phyloP scores from a whole-genome alignment of 2,113 vertebrate genomes.

The Coturnix japonica region DNA sequence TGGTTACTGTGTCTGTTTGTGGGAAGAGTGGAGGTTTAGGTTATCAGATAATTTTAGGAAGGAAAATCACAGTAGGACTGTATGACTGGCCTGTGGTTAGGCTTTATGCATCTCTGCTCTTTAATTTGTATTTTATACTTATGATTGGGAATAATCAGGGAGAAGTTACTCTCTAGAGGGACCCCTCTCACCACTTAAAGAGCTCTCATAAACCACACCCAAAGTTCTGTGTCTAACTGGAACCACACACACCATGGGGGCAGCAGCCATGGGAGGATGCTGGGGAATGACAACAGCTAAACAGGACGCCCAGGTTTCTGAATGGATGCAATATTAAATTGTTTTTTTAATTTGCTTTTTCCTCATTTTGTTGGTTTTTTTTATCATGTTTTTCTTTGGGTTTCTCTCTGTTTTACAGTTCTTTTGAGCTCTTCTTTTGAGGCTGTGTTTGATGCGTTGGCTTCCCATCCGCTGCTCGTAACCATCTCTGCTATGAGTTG shows the following conservation, averaged over 20 bases:
- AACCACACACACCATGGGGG: neutral
- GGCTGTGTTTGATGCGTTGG: conserved; percentile 87
- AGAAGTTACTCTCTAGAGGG: conserved; percentile 24
- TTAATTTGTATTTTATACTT: neutral
- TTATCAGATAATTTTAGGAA: neutral
- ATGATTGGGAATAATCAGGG: neutral
- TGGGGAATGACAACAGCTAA: neutral
- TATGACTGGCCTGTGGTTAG: neutral
- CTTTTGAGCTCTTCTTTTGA: conserved; percentile 85
- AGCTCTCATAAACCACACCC: neutral
- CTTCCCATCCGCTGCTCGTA: conserved; percentile 82
- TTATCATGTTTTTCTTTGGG: conserved; percentile 78
- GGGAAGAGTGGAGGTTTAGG: neutral
- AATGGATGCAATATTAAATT: conserved; percentile 12
- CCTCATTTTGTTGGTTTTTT: conserved; percentile 74
- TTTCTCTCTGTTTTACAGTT: conserved; percentile 90
- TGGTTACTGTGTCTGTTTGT: neutral
- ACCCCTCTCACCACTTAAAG: neutral
- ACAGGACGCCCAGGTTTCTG: neutral
- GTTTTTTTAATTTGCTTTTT: conserved; percentile 59
- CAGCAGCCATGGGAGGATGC: neutral
- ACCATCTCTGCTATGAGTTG: conserved; percentile 82
- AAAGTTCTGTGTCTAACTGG: neutral
- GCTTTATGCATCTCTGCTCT: neutral
- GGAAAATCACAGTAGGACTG: fast-evolving